Evolutionary conservation across 2,797 vertebrate species (phyloP).

Genomic region (Chelon auratus): DNA sequence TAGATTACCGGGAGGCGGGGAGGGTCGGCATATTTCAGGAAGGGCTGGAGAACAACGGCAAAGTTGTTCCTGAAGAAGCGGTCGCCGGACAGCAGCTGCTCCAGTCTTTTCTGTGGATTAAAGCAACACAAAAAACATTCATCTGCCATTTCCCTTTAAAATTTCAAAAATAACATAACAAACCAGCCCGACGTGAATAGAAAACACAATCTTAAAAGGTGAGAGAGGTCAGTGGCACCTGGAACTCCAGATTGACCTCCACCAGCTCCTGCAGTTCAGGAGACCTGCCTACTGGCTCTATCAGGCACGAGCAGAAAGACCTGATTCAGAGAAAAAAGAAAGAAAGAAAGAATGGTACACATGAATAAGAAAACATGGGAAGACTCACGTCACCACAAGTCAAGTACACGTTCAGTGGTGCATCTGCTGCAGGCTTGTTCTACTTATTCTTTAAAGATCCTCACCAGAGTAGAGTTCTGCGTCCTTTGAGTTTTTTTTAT

Average conservation of each 20-base stretch:
- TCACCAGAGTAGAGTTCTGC: too few relatives aligned
- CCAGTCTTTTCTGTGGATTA: conserved; percentile 77
- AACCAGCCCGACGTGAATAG: neutral
- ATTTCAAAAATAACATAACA: too few relatives aligned
- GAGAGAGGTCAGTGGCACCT: conserved; percentile 69
- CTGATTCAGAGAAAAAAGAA: conserved; percentile 54
- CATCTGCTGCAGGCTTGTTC: too few relatives aligned
- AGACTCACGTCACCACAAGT: neutral
- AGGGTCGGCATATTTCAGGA: conserved; percentile 81
- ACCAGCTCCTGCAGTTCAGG: conserved; percentile 81
- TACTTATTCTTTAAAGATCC: too few relatives aligned
- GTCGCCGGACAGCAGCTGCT: conserved; percentile 78
- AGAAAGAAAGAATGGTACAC: neutral
- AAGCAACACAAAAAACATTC: neutral
- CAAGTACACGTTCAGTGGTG: too few relatives aligned
- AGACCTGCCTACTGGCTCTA: conserved; percentile 76
- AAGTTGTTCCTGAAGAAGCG: conserved; percentile 86
- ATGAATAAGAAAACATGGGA: neutral
- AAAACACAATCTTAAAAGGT: neutral
- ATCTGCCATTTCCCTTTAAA: neutral
- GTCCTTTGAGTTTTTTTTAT: too few relatives aligned
- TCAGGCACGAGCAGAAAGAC: conserved; percentile 86
- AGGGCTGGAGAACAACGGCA: conserved; percentile 87
- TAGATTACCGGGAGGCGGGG: conserved; percentile 81
- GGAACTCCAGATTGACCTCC: conserved; percentile 83